Conservation (phyloP, 2,797 vertebrate species). For the Microtus californicus region DNA sequence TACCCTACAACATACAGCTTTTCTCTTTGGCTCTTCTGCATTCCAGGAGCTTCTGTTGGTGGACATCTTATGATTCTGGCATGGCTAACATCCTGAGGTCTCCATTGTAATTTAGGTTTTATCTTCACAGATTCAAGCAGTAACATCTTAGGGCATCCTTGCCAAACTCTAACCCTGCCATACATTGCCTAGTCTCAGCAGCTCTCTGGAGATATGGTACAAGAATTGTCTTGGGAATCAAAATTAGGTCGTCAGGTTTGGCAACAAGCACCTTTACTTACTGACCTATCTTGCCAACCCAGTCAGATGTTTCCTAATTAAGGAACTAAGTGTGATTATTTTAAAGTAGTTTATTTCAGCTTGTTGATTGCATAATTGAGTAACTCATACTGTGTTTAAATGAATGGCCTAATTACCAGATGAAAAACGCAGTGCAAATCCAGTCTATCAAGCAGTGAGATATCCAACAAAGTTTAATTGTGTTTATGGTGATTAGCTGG, state of each 20-base stretch:
- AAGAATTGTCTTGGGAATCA: background rate
- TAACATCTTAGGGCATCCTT: background rate
- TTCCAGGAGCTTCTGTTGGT: background rate
- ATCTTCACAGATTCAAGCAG: background rate
- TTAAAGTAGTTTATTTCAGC: slow-evolving; percentile 23
- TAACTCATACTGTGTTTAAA: slow-evolving; percentile 50
- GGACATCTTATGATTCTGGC: background rate
- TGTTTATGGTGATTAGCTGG: slow-evolving; percentile 62
- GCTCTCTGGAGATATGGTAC: background rate
- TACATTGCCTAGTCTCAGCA: background rate
- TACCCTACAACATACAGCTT: background rate
- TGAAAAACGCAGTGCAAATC: slow-evolving; percentile 64
- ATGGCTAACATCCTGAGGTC: background rate
- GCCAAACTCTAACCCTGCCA: background rate
- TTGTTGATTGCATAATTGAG: slow-evolving; percentile 61
- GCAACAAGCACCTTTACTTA: background rate
- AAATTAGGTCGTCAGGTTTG: background rate
- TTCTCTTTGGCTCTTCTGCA: background rate
- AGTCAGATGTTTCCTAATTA: slow-evolving; percentile 21
- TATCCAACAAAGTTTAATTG: slow-evolving; percentile 68
- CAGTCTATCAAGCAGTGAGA: slow-evolving; percentile 50
- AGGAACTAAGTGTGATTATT: slow-evolving; percentile 60
- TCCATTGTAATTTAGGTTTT: background rate
- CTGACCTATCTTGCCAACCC: background rate
- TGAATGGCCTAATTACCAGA: slow-evolving; percentile 52